Conservation (phyloP, 2,888 invertebrate genomes). For the Leptopterna dolabrata region DNA sequence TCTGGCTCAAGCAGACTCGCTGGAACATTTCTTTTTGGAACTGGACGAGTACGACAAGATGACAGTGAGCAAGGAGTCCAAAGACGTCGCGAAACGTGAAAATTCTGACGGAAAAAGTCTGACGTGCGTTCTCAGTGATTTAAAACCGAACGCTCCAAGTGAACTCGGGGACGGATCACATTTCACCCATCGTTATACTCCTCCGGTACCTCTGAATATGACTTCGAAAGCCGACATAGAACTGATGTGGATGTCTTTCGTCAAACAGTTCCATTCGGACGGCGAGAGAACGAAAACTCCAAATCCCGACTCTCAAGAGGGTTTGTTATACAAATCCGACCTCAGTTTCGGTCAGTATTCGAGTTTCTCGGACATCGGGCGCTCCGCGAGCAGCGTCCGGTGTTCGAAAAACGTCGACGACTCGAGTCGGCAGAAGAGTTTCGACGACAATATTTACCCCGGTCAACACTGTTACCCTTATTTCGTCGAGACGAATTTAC, state of each 20-base stretch:
- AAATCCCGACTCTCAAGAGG: not conserved
- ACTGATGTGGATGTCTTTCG: conserved; percentile 18
- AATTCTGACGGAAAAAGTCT: not conserved
- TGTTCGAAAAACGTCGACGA: not conserved
- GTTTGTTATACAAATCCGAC: not conserved
- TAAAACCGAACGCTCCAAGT: not conserved
- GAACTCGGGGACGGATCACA: not conserved
- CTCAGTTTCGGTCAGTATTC: not conserved
- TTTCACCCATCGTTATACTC: not conserved
- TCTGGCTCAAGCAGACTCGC: not conserved
- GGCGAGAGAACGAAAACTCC: not conserved
- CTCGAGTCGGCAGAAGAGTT: not conserved
- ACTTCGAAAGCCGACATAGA: not conserved
- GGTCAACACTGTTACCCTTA: conserved; percentile 18
- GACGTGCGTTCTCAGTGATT: not conserved
- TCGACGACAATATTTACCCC: not conserved
- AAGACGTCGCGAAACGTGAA: not conserved
- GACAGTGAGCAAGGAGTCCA: not conserved
- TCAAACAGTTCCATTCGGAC: not conserved
- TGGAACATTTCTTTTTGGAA: not conserved
- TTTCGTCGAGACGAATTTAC: not conserved
- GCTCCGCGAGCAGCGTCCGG: not conserved
- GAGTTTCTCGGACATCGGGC: not conserved
- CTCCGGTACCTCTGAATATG: conserved; percentile 7
- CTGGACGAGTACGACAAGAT: not conserved